These are phyloP conservation scores for Brachyrhaphis roseni DNA, from an alignment of 2,797 vertebrate species.

Conservation along the genomic window DNA sequence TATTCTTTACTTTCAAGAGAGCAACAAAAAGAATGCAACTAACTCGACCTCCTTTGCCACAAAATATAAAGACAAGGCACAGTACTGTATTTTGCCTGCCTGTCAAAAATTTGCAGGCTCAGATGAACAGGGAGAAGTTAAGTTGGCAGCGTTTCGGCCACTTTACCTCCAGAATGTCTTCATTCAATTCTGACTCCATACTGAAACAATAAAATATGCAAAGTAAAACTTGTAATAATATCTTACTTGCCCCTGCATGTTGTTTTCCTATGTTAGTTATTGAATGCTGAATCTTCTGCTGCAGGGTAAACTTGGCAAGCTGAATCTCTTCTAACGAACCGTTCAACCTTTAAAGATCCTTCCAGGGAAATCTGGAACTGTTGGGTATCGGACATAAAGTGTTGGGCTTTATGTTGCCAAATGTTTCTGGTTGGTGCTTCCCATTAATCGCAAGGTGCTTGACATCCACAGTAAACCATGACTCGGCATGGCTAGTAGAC, in stretches of 20 bases:
- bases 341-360: conserved; percentile 40
- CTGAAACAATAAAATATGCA: background rate
- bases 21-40: background rate
- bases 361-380: conserved; percentile 16
- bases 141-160: conserved; percentile 26
- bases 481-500: conserved; percentile 45
- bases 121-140: conserved; percentile 23
- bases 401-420: conserved; percentile 49
- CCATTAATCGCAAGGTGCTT: conserved; percentile 27
- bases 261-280: background rate
- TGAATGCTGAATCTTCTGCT: conserved; percentile 12
- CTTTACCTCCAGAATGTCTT: conserved; percentile 7
- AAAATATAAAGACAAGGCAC: background rate
- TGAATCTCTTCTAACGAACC: conserved; percentile 47
- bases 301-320: conserved; percentile 59
- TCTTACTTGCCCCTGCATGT: background rate
- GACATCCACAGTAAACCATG: conserved; percentile 41
- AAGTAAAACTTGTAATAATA: background rate
- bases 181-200: conserved; percentile 15
- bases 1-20: background rate
- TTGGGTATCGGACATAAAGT: conserved; percentile 25
- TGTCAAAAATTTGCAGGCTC: background rate
- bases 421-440: conserved; percentile 63
- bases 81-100: conserved; percentile 17
- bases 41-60: background rate